Evolutionary conservation across 2,888 invertebrate species (phyloP).

Genomic region (Drosophila neoperkinsi): DNA sequence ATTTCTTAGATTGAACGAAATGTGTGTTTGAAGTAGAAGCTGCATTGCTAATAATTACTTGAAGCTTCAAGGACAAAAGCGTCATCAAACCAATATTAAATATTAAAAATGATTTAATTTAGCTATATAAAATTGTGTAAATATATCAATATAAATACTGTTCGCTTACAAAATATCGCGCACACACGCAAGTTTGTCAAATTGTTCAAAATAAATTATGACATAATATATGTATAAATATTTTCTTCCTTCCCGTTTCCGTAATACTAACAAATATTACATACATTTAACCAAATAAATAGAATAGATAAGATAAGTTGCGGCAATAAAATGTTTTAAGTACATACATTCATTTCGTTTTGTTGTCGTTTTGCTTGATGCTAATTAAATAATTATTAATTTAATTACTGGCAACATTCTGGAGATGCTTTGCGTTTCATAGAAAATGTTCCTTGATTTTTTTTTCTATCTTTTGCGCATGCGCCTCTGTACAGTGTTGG

Average conservation of each 20-base stretch:
- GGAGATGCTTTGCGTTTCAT: constrained; percentile 65
- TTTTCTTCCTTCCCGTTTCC: constrained; percentile 13
- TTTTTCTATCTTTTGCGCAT: constrained; percentile 37
- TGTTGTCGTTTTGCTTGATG: constrained; percentile 20
- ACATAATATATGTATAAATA: constrained; percentile 53
- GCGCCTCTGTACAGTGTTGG: constrained; percentile 29
- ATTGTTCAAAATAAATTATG: constrained; percentile 62
- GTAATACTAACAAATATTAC: constrained; percentile 28
- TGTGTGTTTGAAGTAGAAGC: constrained; percentile 31
- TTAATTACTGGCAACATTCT: constrained; percentile 71
- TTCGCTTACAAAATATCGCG: constrained; percentile 71
- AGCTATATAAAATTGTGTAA: constrained; percentile 79
- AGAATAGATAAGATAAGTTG: constrained; percentile 54
- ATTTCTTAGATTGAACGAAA: constrained; percentile 32
- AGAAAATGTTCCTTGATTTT: constrained; percentile 14
- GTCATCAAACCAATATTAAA: constrained; percentile 45
- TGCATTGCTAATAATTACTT: constrained; percentile 48
- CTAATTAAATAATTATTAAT: constrained; percentile 43
- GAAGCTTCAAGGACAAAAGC: constrained; percentile 63
- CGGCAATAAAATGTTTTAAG: constrained; percentile 70
- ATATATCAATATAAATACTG: constrained; percentile 81
- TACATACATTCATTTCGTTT: constrained; percentile 65
- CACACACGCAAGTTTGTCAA: constrained; percentile 58
- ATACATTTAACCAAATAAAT: constrained; percentile 30
- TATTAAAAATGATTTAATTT: constrained; percentile 72